Evolutionary conservation across 2,113 vertebrate species (phyloP).

Genomic region (Pica pica): DNA sequence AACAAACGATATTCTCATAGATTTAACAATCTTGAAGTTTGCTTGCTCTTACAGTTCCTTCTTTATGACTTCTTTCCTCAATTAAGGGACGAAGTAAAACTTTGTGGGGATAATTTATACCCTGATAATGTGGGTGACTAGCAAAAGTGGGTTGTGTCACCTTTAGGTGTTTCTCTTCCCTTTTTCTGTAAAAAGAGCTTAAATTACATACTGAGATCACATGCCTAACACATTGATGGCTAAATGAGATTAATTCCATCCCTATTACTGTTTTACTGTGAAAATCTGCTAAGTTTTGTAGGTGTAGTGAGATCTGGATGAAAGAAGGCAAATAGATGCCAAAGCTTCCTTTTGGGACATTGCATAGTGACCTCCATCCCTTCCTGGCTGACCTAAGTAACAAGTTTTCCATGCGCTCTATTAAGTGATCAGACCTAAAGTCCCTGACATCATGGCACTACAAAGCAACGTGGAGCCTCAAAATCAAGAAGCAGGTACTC

Average conservation of each 20-base stretch:
- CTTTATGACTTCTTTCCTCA: background rate
- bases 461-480: background rate
- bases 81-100: background rate
- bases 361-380: background rate
- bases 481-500: background rate
- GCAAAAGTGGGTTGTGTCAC: background rate
- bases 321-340: background rate
- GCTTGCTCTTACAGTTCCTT: background rate
- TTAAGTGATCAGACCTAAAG: background rate
- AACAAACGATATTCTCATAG: background rate
- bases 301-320: background rate
- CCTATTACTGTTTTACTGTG: background rate
- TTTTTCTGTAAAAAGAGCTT: background rate
- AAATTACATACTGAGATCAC: background rate
- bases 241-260: background rate
- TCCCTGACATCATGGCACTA: background rate
- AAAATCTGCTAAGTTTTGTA: background rate
- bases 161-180: background rate
- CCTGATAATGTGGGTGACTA: background rate
- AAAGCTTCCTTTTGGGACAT: background rate
- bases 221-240: background rate
- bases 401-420: background rate
- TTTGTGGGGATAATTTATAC: background rate
- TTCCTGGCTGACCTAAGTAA: background rate
- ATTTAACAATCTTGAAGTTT: background rate